Evolutionary conservation across 2,113 vertebrate species (phyloP), one percentile per base, ranked within the genome.

Genomic region (Hyaena hyaena): DNA sequence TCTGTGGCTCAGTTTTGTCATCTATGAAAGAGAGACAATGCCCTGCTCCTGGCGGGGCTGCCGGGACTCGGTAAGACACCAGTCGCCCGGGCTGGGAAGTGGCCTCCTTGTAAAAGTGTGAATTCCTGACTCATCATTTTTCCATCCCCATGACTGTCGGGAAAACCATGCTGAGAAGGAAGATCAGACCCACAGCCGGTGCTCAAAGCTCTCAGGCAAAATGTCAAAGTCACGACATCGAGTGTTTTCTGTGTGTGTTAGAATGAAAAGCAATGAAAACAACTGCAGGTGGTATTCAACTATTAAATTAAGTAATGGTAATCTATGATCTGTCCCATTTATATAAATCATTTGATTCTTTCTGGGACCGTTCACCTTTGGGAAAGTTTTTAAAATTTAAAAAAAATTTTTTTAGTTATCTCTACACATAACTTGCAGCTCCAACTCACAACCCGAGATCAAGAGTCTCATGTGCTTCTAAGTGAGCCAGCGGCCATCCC

Each of bases 81-180:
- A 23, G 81, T 55, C 5, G 1, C 0, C 2, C 39, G 26, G 48
- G 23, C 63, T 19, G 61, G 28, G 23, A 81, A 35, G 3, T 4
- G 33, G 2, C 10, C 35, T 11, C 28, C 26, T 0, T 9, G 1
- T 35, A 45, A 63, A 92, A 82, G 19, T 7, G 10, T 71, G 65
- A 33, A 39, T 39, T 28, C 58, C 0, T 3, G 43, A 82, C 35
- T 76, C 33, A 4, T 39, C 63, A 33, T 58, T 88, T 91, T 69
- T 63, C 69, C 76, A 82, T 21, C 58, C 61, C 26, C 33, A 14
- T 9, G 61, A 23, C 7, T 33, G 48, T 74, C 86, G n/a, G 80
- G 76, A 95, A 96, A 96, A 95, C 33, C 53, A 50, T 3, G 8
- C 79, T 33, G 79, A 86, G 80, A 86, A 58, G 39, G 26, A 86